Conservation (phyloP, 2,888 invertebrate genomes). For the Coenonympha arcania region DNA sequence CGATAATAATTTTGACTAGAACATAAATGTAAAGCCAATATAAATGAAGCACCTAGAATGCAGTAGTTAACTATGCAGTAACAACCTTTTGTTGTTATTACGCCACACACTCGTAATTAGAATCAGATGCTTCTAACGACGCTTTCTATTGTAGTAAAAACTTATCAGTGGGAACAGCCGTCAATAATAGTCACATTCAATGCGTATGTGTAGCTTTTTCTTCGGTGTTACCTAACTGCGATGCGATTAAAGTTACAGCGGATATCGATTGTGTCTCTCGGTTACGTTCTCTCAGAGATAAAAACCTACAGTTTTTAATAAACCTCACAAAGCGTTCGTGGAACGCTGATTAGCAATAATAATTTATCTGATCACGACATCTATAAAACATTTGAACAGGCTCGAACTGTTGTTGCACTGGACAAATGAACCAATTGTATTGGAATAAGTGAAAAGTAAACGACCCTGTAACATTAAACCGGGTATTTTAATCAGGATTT, state of each 20-base stretch:
- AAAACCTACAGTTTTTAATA: slow-evolving; percentile 42
- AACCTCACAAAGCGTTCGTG: slow-evolving; percentile 31
- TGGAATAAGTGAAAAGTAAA: slow-evolving; percentile 22
- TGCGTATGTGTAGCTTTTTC: slow-evolving; percentile 49
- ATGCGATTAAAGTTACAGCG: slow-evolving; percentile 48
- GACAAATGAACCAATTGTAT: background rate
- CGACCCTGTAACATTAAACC: slow-evolving; percentile 17
- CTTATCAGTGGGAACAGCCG: slow-evolving; percentile 48
- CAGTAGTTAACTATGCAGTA: background rate
- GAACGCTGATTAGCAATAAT: slow-evolving; percentile 3
- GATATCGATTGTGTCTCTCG: slow-evolving; percentile 60
- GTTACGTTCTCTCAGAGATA: slow-evolving; percentile 48
- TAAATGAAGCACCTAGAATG: background rate
- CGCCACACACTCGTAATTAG: slow-evolving; percentile 16
- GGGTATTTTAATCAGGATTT: background rate
- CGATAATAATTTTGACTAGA: background rate
- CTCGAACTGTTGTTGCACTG: background rate
- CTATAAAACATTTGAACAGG: background rate
- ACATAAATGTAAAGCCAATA: background rate
- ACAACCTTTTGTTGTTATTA: slow-evolving; percentile 4
- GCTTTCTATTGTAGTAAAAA: slow-evolving; percentile 48
- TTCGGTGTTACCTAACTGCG: slow-evolving; percentile 61
- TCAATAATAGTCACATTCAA: slow-evolving; percentile 47
- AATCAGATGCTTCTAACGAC: slow-evolving; percentile 17
- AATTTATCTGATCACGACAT: slow-evolving; percentile 5